Evolutionary conservation across 2,888 invertebrate genomes (phyloP).

Genomic region (Xanthorhoe spadicearia): DNA sequence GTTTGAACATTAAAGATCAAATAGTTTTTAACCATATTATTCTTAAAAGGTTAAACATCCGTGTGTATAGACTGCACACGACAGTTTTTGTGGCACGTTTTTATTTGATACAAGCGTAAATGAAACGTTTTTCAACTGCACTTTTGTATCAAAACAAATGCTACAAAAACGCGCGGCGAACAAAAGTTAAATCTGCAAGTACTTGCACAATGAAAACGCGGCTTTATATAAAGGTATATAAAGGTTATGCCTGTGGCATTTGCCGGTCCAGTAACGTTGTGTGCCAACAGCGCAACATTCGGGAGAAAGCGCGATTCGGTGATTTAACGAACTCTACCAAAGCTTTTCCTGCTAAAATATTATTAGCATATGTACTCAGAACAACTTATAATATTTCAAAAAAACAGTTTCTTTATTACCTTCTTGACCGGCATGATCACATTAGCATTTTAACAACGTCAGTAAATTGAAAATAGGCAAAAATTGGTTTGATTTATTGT

Average conservation of each 20-base stretch:
- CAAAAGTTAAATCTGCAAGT: too few species aligned
- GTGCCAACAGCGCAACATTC: slow-evolving; percentile 21
- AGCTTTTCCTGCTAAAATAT: not conserved
- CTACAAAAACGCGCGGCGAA: too few species aligned
- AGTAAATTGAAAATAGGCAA: too few species aligned
- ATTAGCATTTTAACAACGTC: not conserved
- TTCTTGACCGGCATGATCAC: slow-evolving; percentile 8
- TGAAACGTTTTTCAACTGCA: too few species aligned
- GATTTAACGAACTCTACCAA: slow-evolving; percentile 11
- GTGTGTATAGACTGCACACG: too few species aligned
- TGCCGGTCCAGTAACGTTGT: slow-evolving; percentile 26
- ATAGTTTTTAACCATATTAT: too few species aligned
- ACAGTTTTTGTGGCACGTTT: too few species aligned
- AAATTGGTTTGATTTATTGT: not conserved
- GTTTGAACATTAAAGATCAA: too few species aligned
- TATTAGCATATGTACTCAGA: not conserved
- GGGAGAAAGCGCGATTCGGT: slow-evolving; percentile 3
- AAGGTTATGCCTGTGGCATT: slow-evolving; percentile 32
- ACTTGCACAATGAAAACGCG: slow-evolving; percentile 6
- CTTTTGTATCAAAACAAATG: too few species aligned
- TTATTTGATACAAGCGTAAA: too few species aligned
- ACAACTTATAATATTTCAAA: too few species aligned
- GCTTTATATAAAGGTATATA: slow-evolving; percentile 27
- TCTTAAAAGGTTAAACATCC: too few species aligned
- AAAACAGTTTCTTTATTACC: slow-evolving; percentile 4